phyloP scores from a whole-genome alignment of 2,797 vertebrate genomes.

The Trematomus bernacchii region DNA sequence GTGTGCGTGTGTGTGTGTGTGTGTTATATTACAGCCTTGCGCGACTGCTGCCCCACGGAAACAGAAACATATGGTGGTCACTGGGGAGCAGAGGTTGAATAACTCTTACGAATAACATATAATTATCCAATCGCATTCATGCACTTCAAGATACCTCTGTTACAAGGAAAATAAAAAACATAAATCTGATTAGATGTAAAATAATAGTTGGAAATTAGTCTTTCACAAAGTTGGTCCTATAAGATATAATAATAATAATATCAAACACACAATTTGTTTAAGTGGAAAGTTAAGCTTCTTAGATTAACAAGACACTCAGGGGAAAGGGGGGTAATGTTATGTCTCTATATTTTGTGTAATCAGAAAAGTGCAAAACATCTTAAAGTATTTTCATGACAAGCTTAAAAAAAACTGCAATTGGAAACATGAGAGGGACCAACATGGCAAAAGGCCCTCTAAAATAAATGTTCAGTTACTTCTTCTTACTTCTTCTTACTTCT shows the following conservation, averaged over 20 bases:
- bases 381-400: background rate
- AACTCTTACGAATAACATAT: background rate
- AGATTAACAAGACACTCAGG: background rate
- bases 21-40: background rate
- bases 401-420: background rate
- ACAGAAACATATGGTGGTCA: background rate
- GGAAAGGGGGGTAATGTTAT: background rate
- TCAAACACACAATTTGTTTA: background rate
- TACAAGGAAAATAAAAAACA: background rate
- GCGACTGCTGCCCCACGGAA: background rate
- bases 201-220: background rate
- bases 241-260: background rate
- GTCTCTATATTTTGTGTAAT: background rate
- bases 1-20: no score
- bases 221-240: background rate
- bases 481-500: background rate
- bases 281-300: background rate
- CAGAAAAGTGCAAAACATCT: background rate
- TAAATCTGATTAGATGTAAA: background rate
- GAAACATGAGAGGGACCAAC: background rate
- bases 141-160: background rate
- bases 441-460: no score
- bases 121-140: background rate
- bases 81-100: background rate
- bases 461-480: background rate